These are phyloP conservation scores for Pagetopsis macropterus DNA, from an alignment of 2,797 vertebrate genomes.

Conservation along the genomic window DNA sequence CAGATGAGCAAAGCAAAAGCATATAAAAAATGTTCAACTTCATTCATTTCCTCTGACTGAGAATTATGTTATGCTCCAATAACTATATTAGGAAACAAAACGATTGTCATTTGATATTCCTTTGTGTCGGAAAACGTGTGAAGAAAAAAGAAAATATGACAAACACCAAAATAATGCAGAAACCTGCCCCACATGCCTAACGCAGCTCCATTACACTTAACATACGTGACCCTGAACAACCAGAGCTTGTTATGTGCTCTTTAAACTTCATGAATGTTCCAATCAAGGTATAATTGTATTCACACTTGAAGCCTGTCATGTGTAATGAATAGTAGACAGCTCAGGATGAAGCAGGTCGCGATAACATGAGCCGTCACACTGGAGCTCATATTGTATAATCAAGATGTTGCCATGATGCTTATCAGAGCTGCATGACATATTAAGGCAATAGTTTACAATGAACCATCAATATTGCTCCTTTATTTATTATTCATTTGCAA, in stretches of 20 bases:
- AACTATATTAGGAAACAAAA: neutral
- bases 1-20: constrained; percentile 6
- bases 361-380: constrained; percentile 10
- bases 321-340: constrained; percentile 29
- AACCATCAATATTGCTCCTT: neutral
- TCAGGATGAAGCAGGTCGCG: constrained; percentile 5
- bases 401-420: constrained; percentile 21
- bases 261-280: constrained; percentile 44
- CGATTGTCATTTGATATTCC: neutral
- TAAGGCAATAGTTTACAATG: constrained; percentile 17
- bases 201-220: constrained; percentile 4
- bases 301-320: constrained; percentile 7
- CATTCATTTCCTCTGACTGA: neutral
- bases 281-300: constrained; percentile 40
- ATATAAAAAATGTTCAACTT: constrained; percentile 2
- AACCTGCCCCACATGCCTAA: neutral
- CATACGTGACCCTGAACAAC: neutral
- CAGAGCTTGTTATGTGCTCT: constrained; percentile 13
- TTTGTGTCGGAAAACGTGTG: neutral
- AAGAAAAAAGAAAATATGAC: neutral
- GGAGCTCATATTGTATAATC: constrained; percentile 24
- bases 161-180: neutral
- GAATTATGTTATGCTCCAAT: neutral
- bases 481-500: neutral
- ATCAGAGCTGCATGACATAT: constrained; percentile 17